Evolutionary conservation across 2,888 invertebrate species (phyloP), one percentile per base, ranked within the genome.

Genomic region (Lithophane ornitopus): DNA sequence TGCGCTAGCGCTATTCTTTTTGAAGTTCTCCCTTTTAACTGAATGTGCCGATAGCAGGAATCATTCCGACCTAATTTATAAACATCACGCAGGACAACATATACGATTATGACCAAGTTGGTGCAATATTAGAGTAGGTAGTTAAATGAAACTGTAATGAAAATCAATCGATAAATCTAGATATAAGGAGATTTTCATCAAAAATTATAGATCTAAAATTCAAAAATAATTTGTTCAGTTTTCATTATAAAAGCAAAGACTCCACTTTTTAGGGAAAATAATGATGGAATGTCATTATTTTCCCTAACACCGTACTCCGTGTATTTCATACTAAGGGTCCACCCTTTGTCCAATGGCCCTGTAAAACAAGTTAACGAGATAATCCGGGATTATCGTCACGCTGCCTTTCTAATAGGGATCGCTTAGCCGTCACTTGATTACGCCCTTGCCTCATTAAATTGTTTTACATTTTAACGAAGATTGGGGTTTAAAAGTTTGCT

Each of bases 341-440:
- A 87, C 76, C 84, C 84, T 86, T 88, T 82, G 80, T 83, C 85
- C 87, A 74, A 84, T 84, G 75, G 74, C 70, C 72, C 79, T 86
- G 78, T 83, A 79, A 80, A 86, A 82, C 87, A 88, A 88, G 85
- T 86, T 88, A 87, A 88, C 84, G 74, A 85, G 85, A 88, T 88
- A 79, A 88, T 83, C 87, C 67, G 19, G 76, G 88, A 88, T 88
- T 87, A 88, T 85, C 85, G 79, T 85, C 85, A 84, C 82, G 78
- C 66, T 59, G 82, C 74, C 78, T 70, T 80, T 80, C 84, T 87
- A 88, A 87, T 87, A 83, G 80, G 82, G 79, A 88, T 84, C 76
- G 81, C 83, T 83, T 87, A 80, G 46, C 84, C 85, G 76, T 87
- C 80, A 87, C 83, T 88, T 79, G 85, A 87, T 88, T 87, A 85